A percentile compares a stretch with the other conserved stretches of the same genome.
phyloP scores from a whole-genome alignment of 1,140 invertebrate genomes.

The Drosophila pseudoananassae region DNA sequence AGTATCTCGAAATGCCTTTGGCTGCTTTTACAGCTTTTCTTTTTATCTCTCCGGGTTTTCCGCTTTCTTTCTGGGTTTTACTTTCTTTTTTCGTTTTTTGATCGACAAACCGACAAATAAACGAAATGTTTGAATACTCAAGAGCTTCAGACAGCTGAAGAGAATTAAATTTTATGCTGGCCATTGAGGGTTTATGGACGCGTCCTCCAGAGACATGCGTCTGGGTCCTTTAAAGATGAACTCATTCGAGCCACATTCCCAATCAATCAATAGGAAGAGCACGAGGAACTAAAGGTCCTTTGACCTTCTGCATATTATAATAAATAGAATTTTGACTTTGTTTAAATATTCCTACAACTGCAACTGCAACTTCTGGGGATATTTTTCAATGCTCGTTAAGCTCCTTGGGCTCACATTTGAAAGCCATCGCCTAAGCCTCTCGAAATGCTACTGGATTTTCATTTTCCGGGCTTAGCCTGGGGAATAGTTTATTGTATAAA shows the following conservation, averaged over 20 bases:
- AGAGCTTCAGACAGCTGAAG: not conserved
- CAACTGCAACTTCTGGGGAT: no score
- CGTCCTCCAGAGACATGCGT: not conserved
- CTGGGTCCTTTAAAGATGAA: not conserved
- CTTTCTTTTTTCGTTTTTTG: conserved; percentile 27
- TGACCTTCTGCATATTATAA: no score
- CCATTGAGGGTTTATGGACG: not conserved
- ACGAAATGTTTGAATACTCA: conserved; percentile 1
- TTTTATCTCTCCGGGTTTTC: conserved; percentile 33
- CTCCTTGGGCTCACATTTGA: not conserved
- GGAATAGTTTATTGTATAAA: conserved; percentile 9
- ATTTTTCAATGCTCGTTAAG: conserved; percentile 1
- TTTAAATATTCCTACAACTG: not conserved
- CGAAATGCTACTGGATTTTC: conserved; percentile 4
- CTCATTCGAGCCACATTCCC: not conserved
- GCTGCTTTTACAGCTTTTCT: conserved; percentile 18
- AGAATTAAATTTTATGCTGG: conserved; percentile 9
- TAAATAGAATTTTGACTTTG: not conserved
- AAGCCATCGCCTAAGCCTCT: conserved; percentile 12
- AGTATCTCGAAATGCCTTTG: conserved; percentile 25
- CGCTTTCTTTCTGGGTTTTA: conserved; percentile 7
- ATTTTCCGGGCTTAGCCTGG: conserved; percentile 10
- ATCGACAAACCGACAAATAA: conserved; percentile 39
- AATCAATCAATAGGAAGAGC: not conserved
- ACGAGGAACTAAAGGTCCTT: no score